A percentile compares a stretch with the other conserved stretches of the same genome.
phyloP scores from a whole-genome alignment of 1,140 invertebrate species.

The Spodoptera frugiperda region DNA sequence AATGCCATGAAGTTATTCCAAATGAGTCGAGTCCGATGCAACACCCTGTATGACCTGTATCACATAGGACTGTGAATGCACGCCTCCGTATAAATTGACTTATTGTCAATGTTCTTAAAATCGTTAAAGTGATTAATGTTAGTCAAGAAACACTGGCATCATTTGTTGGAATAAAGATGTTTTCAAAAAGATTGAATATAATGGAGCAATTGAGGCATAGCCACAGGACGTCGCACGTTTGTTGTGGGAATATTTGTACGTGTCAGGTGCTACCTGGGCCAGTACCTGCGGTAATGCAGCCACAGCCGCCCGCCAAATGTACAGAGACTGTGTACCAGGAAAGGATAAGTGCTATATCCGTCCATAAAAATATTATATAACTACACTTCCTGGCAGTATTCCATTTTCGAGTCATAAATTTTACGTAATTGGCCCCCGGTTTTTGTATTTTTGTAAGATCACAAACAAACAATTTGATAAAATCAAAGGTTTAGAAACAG shows the following conservation, averaged over 20 bases:
- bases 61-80: too few relatives aligned
- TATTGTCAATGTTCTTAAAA: conserved; percentile 17
- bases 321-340: conserved; percentile 16
- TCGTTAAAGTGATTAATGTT: background rate
- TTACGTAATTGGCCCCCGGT: too few relatives aligned
- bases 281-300: conserved; percentile 66
- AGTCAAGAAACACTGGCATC: background rate
- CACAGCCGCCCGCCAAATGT: conserved; percentile 37
- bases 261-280: conserved; percentile 73
- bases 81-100: background rate
- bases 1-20: too few relatives aligned
- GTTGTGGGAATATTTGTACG: conserved; percentile 59
- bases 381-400: background rate
- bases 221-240: conserved; percentile 22
- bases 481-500: too few relatives aligned
- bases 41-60: too few relatives aligned
- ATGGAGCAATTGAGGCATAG: conserved; percentile 25
- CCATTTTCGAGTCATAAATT: too few relatives aligned
- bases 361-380: background rate
- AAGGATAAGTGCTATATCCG: conserved; percentile 2
- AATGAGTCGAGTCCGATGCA: too few relatives aligned
- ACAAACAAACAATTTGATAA: background rate
- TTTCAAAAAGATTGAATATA: conserved; percentile 1
- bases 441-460: too few relatives aligned
- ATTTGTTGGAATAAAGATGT: conserved; percentile 1